Percentiles rank a stretch among this genome's conserved stretches.
Evolutionary conservation across 1,140 invertebrate genomes (phyloP).

Genomic region (Carposina sasakii): DNA sequence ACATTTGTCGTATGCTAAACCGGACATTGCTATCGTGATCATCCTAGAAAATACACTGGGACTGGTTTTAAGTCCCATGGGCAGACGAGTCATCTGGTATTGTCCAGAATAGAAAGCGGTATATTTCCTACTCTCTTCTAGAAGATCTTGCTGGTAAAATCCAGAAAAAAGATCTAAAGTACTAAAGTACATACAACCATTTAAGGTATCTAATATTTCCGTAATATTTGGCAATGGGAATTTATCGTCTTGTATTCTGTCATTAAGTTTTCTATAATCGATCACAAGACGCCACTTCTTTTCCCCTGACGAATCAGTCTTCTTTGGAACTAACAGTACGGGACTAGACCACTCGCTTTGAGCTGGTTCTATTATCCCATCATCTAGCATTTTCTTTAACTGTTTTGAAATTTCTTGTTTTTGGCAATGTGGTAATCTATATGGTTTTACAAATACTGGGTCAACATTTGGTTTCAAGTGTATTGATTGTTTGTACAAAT

Average conservation of each 20-base stretch:
- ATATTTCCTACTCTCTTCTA: conserved; percentile 1
- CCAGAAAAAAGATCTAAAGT: not conserved
- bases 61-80: not conserved
- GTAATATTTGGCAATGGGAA: conserved; percentile 20
- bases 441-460: conserved; percentile 9
- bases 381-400: conserved; percentile 6
- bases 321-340: conserved; percentile 10
- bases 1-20: conserved; percentile 4
- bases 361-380: not conserved
- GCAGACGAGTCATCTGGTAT: conserved; percentile 1
- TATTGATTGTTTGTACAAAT: not conserved
- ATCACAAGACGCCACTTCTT: conserved; percentile 22
- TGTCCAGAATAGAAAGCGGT: conserved; percentile 2
- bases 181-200: conserved; percentile 2
- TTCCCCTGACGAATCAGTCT: not conserved
- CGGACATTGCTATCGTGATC: conserved; percentile 8
- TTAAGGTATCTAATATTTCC: conserved; percentile 6
- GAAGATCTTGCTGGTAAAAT: conserved; percentile 1
- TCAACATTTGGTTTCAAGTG: not conserved
- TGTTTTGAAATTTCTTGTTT: conserved; percentile 6
- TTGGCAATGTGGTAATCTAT: conserved; percentile 5
- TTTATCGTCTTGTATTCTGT: conserved; percentile 16
- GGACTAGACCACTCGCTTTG: conserved; percentile 7
- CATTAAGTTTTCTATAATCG: conserved; percentile 59
- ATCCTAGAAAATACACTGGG: not conserved